Percentiles rank a stretch among this genome's conserved stretches.
Conservation (phyloP, 2,888 invertebrate species). For the Steinernema hermaphroditum region DNA sequence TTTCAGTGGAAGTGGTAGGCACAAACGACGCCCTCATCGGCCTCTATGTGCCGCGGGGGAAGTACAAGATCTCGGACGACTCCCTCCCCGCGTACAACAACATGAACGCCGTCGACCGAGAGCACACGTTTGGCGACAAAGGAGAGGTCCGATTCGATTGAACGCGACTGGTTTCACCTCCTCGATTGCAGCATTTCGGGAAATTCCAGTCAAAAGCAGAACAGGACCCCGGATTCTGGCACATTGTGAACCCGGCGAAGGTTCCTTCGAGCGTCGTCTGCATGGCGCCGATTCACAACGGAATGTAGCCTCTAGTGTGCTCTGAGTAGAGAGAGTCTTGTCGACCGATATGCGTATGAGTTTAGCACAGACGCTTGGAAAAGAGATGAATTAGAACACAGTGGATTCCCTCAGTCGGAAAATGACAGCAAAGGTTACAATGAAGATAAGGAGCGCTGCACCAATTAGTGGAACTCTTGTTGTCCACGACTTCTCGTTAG, state of each 20-base stretch:
- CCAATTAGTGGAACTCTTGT: too few species aligned
- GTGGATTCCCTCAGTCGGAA: too few species aligned
- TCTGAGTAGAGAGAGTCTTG: too few species aligned
- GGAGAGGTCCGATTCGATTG: not conserved
- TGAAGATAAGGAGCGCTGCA: too few species aligned
- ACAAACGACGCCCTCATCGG: slow-evolving; percentile 4
- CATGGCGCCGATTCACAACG: not conserved
- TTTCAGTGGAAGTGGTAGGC: not conserved
- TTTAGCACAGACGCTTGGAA: too few species aligned
- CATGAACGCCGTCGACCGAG: slow-evolving; percentile 5
- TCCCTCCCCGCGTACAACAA: not conserved
- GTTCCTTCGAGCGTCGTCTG: slow-evolving; percentile 15
- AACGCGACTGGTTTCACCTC: too few species aligned
- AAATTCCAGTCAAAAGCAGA: slow-evolving; percentile 6
- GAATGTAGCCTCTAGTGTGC: too few species aligned
- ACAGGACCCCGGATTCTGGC: not conserved
- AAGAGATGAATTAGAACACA: too few species aligned
- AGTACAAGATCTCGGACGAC: slow-evolving; percentile 21
- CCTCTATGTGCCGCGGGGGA: not conserved
- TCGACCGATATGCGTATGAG: too few species aligned
- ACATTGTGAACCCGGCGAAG: slow-evolving; percentile 11
- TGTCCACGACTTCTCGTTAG: too few species aligned
- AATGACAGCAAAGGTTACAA: too few species aligned
- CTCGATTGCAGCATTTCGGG: not conserved
- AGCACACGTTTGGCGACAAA: slow-evolving; percentile 26